Evolutionary conservation across 37 sponge, comb jelly and placozoan species (phyloP), one percentile per base, ranked within the genome.

Genomic region (Beroe ovata): DNA sequence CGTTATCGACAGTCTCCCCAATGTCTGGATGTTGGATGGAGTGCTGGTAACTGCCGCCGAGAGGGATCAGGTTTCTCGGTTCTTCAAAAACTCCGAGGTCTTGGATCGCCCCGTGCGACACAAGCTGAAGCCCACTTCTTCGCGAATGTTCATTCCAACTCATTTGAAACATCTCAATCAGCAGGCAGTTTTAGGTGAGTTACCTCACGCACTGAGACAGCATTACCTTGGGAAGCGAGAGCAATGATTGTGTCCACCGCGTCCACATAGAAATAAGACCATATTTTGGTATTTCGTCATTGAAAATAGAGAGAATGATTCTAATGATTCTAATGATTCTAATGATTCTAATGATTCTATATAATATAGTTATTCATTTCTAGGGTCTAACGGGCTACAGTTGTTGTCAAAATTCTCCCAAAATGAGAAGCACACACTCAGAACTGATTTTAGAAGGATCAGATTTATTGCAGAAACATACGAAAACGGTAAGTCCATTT

Each of bases 1-100:
- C 88, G 92, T 91, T 11, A 92, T 93, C 2, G 91, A 90, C 59
- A 39, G 77, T 21, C 88, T 93, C 0, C 93, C 93, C 29, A 64
- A 93, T 34, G 61, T 91, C 38, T 93, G 93, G 93, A 90, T 91
- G 92, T 61, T 93, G 35, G 93, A 93, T 89, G 92, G 91, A 23
- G 64, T 64, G 25, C 60, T 93, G 19, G 89, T 93, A 30, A 92
- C 93, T 90, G 93, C 93, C 72, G 91, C 71, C 20, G 93, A 93
- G 63, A 64, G 91, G 36, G 90, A 89, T 29, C 64, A 88, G 23
- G 91, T 91, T 0, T 26, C 60, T 8, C 42, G 90, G 39, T 93
- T 93, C 89, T 93, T 93, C 39, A 38, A n/a, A 29, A 29, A 71
- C 2, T 90, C 92, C 0, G 88, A 91, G 30, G 39, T 90, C 40